Evolutionary conservation across 1,140 invertebrate genomes (phyloP).

Genomic region (Wasmannia auropunctata): DNA sequence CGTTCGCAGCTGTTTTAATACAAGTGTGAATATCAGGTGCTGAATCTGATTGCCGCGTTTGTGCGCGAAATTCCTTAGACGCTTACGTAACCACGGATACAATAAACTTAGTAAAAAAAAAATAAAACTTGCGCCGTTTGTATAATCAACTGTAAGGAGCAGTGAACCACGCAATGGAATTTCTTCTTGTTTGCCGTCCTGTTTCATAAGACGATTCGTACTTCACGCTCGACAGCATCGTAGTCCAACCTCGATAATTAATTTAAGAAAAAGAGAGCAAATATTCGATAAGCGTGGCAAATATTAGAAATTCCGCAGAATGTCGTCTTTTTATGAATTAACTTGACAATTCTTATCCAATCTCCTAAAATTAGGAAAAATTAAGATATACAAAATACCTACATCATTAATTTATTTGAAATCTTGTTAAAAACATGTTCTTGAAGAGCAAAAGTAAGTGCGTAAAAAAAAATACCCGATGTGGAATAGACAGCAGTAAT

Average conservation of each 20-base stretch:
- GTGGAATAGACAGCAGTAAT: neutral
- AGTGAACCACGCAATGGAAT: constrained; percentile 43
- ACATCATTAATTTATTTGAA: neutral
- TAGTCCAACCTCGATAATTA: neutral
- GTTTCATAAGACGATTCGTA: constrained; percentile 12
- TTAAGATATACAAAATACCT: neutral
- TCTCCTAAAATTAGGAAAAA: neutral
- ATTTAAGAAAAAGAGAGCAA: neutral
- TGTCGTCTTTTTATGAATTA: neutral
- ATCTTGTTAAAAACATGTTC: neutral
- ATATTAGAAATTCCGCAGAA: constrained; percentile 5
- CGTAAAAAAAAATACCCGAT: neutral
- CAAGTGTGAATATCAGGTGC: constrained; percentile 53
- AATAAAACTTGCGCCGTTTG: constrained; percentile 56
- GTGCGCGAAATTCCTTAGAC: constrained; percentile 46
- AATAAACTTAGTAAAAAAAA: constrained; percentile 50
- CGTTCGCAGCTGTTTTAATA: constrained; percentile 64
- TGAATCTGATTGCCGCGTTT: constrained; percentile 50
- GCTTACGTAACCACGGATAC: constrained; percentile 43
- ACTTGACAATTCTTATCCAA: neutral
- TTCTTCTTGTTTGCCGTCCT: constrained; percentile 46
- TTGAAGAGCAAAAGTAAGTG: neutral
- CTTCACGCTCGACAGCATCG: neutral
- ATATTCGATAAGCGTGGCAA: neutral
- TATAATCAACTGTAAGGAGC: constrained; percentile 51